phyloP scores from a whole-genome alignment of 2,888 invertebrate genomes.

The Brachynemurus nebulosus region DNA sequence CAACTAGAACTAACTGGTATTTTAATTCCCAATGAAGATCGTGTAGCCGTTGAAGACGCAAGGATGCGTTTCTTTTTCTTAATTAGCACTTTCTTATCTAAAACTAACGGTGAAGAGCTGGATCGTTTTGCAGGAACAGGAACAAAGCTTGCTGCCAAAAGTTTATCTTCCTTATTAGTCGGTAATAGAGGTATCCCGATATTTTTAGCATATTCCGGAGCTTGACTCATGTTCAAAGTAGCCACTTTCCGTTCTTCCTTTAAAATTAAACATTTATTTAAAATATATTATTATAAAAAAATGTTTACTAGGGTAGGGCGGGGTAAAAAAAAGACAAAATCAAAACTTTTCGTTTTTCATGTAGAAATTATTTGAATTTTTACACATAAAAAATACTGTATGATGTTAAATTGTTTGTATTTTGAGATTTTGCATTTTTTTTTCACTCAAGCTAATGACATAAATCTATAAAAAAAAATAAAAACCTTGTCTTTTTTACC shows the following conservation, averaged over 20 bases:
- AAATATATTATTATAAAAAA: too few relatives aligned
- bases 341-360: too few relatives aligned
- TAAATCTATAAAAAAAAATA: too few relatives aligned
- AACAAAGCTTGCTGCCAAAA: slow-evolving; percentile 59
- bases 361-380: too few relatives aligned
- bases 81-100: background rate
- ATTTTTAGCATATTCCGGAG: slow-evolving; percentile 58
- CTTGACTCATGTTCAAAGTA: slow-evolving; percentile 43
- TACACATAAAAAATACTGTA: too few relatives aligned
- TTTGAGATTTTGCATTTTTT: too few relatives aligned
- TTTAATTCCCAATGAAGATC: slow-evolving; percentile 1
- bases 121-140: background rate
- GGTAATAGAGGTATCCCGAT: slow-evolving; percentile 63
- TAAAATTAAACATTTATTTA: slow-evolving; percentile 33
- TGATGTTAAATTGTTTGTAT: too few relatives aligned
- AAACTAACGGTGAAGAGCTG: background rate
- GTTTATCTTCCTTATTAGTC: slow-evolving; percentile 67
- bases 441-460: too few relatives aligned
- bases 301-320: too few relatives aligned
- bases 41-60: background rate
- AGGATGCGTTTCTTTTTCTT: background rate
- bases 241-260: slow-evolving; percentile 62
- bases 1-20: background rate
- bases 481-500: too few relatives aligned
- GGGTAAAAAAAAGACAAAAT: too few relatives aligned